Conservation (phyloP, 2,797 vertebrate species). For the Mus caroli region DNA sequence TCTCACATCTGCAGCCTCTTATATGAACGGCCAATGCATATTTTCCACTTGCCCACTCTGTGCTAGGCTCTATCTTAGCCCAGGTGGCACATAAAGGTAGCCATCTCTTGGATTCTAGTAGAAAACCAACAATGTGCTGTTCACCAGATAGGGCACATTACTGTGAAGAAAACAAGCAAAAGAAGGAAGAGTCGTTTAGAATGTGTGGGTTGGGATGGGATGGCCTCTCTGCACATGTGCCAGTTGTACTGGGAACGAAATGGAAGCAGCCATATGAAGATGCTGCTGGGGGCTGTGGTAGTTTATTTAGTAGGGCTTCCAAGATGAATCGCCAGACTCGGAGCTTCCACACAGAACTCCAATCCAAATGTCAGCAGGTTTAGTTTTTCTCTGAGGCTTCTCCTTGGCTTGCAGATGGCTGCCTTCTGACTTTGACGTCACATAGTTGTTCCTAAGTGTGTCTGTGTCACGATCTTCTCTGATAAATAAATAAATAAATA, state of each 20-base stretch:
- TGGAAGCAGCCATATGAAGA: background rate
- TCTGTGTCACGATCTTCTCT: background rate
- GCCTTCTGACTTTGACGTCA: background rate
- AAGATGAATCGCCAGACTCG: background rate
- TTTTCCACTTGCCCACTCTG: background rate
- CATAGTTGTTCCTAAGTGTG: background rate
- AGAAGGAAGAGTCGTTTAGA: background rate
- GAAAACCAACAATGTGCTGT: background rate
- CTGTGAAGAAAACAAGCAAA: background rate
- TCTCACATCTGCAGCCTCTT: constrained; percentile 12
- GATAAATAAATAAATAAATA: background rate
- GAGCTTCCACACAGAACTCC: background rate
- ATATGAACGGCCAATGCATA: background rate
- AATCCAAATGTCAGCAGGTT: background rate
- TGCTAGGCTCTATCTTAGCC: background rate
- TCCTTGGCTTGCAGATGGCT: background rate
- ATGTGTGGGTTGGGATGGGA: background rate
- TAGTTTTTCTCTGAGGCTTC: constrained; percentile 17
- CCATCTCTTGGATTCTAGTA: background rate
- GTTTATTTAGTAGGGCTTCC: background rate
- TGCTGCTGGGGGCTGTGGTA: background rate
- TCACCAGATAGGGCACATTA: background rate
- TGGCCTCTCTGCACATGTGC: background rate
- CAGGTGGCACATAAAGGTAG: background rate
- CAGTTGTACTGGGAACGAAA: background rate